phyloP scores from a whole-genome alignment of 1,140 invertebrate species.

The Philotrypesis tridentata region DNA sequence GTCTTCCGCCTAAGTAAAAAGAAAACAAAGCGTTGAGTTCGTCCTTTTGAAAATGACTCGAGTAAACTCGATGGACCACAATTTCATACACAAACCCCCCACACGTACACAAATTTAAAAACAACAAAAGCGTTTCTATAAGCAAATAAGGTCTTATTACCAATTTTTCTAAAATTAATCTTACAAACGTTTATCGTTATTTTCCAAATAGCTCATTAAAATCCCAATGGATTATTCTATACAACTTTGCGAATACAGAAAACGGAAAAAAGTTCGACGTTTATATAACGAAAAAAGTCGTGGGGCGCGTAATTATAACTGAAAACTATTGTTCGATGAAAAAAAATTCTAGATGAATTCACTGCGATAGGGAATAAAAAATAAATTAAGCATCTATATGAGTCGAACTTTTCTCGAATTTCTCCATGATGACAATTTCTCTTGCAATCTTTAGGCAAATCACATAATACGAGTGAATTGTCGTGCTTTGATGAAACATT shows the following conservation, averaged over 20 bases:
- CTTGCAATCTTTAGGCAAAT: conserved; percentile 36
- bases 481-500: conserved; percentile 11
- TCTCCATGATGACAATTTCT: conserved; percentile 15
- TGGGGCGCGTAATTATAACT: not conserved
- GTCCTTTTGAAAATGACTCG: conserved; percentile 21
- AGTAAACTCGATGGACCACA: conserved; percentile 40
- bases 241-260: conserved; percentile 59
- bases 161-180: conserved; percentile 38
- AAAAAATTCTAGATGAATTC: conserved; percentile 17
- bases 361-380: conserved; percentile 13
- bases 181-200: conserved; percentile 11
- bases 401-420: conserved; percentile 24
- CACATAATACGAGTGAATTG: not conserved
- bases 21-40: conserved; percentile 12
- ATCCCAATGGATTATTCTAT: conserved; percentile 58
- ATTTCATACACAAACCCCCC: conserved; percentile 36
- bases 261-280: conserved; percentile 22
- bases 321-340: conserved; percentile 40
- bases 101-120: conserved; percentile 33
- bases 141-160: conserved; percentile 5
- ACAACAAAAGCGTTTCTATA: conserved; percentile 15
- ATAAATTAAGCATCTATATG: not conserved
- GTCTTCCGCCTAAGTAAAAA: conserved; percentile 34
- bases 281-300: not conserved
- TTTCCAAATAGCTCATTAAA: conserved; percentile 19